A percentile compares a stretch with the other conserved stretches of the same genome.
These are phyloP conservation scores for Austrolebias charrua DNA, from an alignment of 2,797 vertebrate genomes.

Conservation along the genomic window DNA sequence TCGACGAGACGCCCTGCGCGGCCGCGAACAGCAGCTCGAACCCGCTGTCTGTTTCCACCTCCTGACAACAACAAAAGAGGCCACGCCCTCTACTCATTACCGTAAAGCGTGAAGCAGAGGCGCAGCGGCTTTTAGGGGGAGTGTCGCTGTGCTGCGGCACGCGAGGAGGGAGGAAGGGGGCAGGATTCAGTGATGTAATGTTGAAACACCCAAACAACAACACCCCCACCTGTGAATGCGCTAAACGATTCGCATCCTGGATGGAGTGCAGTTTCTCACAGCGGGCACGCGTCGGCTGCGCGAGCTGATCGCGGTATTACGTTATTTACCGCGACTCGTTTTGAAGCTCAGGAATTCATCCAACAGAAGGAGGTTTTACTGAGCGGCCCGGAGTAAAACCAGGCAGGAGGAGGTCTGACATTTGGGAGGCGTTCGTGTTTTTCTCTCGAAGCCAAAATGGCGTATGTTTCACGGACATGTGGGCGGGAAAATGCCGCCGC, in stretches of 20 bases:
- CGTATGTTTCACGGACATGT: constrained; percentile 50
- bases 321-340: too few relatives aligned
- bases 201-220: background rate
- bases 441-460: constrained; percentile 69
- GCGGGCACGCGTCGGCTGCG: too few relatives aligned
- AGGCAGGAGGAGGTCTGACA: constrained; percentile 17
- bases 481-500: constrained; percentile 57
- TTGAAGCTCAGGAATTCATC: too few relatives aligned
- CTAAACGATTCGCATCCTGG: too few relatives aligned
- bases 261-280: too few relatives aligned
- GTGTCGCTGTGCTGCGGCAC: constrained; percentile 48
- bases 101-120: constrained; percentile 26
- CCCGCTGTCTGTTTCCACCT: background rate
- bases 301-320: too few relatives aligned
- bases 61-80: constrained; percentile 35
- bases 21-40: constrained; percentile 6
- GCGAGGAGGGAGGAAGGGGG: background rate
- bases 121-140: constrained; percentile 45
- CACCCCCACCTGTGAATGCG: too few relatives aligned
- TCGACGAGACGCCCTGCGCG: background rate
- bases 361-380: too few relatives aligned
- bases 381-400: too few relatives aligned
- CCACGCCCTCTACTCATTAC: constrained; percentile 42
- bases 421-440: constrained; percentile 13
- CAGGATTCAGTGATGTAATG: constrained; percentile 31